Evolutionary conservation across 2,888 invertebrate species (phyloP), one percentile per base, ranked within the genome.

Genomic region (Erannis defoliaria): DNA sequence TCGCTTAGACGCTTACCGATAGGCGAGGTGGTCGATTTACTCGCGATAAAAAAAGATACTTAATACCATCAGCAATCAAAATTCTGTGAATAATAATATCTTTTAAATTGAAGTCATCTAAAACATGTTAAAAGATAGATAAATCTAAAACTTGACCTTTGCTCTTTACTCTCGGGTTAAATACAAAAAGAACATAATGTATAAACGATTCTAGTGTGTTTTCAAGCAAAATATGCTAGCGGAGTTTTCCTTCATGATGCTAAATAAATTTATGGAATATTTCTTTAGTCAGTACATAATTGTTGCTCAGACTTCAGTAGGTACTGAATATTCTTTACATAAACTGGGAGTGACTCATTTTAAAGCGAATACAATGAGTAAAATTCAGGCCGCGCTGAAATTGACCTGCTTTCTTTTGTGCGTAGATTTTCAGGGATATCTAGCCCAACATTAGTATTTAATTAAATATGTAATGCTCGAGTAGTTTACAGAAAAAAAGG

Each of bases 401-500:
- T 64, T 67, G 58, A 66, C 67, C 66, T 43, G 56, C 19, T 57
- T 65, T 26, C 19, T 4, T 53, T 62, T 46, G 42, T 43, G 35
- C 18, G 55, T 38, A 53, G 29, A 37, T 40, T 61, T 58, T 51
- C 43, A 51, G 46, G 38, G 40, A 56, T 51, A 46, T 51, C 50
- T 58, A 60, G 26, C 46, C 61, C 57, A 40, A 9, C 31, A 55
- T 55, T 62, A 45, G 19, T 53, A 57, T 46, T 62, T 45, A 55
- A 64, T 63, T 35, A 66, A 59, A 18, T 14, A 12, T 5, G 1
- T 18, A 19, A 18, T 38, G 18, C 3, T 19, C 19, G 18, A 19
- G 10, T 18, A 38, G 2, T 38, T 38, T 18, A 3, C 5, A 19
- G 16, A 10, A 12, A 19, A 19, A 38, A 2, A 10, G n/a, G n/a